Conservation (phyloP, 1,140 invertebrate genomes). For the Neodiprion virginianus region DNA sequence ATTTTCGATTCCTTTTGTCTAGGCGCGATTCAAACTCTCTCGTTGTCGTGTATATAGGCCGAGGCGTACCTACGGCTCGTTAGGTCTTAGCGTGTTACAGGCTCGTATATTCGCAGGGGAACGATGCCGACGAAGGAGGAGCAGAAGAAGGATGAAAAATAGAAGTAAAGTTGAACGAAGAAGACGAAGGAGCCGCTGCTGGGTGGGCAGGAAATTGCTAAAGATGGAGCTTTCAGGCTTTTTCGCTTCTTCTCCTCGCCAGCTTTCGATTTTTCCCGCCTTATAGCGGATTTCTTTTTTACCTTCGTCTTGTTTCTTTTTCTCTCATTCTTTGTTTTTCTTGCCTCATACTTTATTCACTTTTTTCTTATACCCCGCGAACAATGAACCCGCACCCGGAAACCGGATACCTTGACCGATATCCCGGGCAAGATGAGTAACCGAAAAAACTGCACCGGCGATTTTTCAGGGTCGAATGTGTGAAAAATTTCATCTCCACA, state of each 20-base stretch:
- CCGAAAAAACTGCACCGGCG: too few species aligned
- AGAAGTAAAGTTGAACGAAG: too few species aligned
- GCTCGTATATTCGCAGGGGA: not conserved
- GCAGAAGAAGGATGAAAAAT: too few species aligned
- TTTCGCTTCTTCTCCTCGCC: not conserved
- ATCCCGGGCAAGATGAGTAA: too few species aligned
- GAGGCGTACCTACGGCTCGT: not conserved
- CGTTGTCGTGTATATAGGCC: too few species aligned
- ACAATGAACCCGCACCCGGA: too few species aligned
- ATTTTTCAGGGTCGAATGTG: too few species aligned
- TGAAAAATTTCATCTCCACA: too few species aligned
- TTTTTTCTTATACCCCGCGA: too few species aligned
- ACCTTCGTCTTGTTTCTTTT: not conserved
- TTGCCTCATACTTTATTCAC: too few species aligned
- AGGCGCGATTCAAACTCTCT: not conserved
- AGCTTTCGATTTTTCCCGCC: not conserved
- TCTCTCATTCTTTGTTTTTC: not conserved
- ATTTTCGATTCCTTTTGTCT: slow-evolving; percentile 1
- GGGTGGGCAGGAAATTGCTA: not conserved
- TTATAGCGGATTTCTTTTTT: not conserved
- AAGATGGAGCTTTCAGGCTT: slow-evolving; percentile 4
- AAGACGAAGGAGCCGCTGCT: not conserved
- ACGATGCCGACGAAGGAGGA: not conserved
- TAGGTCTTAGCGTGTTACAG: slow-evolving; percentile 1
- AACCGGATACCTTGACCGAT: too few species aligned